Evolutionary conservation across 2,888 invertebrate species (phyloP).

Genomic region (Drosophila robusta): DNA sequence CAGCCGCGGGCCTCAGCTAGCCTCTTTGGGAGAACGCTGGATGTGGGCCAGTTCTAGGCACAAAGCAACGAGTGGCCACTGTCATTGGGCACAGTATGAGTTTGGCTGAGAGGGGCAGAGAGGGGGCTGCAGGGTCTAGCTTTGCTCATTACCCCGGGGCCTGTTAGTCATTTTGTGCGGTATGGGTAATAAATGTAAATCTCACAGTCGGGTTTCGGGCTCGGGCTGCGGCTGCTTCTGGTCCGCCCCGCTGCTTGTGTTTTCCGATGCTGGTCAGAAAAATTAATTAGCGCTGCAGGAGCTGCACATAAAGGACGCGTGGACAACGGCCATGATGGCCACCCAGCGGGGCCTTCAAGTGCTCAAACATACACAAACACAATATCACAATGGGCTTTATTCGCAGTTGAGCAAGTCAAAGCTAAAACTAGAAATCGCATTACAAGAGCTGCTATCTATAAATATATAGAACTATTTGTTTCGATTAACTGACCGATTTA

Average conservation of each 20-base stretch:
- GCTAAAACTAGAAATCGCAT: slow-evolving; percentile 54
- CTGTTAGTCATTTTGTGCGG: slow-evolving; percentile 61
- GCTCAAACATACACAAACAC: slow-evolving; percentile 7
- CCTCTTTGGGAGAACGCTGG: no score
- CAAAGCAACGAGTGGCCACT: slow-evolving; percentile 18
- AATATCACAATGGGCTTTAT: slow-evolving; percentile 10
- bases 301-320: slow-evolving; percentile 58
- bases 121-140: slow-evolving; percentile 7
- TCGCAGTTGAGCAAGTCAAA: slow-evolving; percentile 47
- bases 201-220: slow-evolving; percentile 47
- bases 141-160: slow-evolving; percentile 65
- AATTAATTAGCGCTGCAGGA: slow-evolving; percentile 81
- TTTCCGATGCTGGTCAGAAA: slow-evolving; percentile 70
- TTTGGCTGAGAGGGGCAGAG: background rate
- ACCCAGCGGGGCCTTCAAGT: slow-evolving; percentile 29
- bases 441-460: background rate
- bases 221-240: background rate
- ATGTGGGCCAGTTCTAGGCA: slow-evolving; percentile 23
- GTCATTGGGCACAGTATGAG: slow-evolving; percentile 20
- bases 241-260: slow-evolving; percentile 38
- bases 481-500: background rate
- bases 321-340: slow-evolving; percentile 14
- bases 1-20: background rate
- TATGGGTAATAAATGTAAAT: slow-evolving; percentile 78
- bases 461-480: background rate